Evolutionary conservation across 2,797 vertebrate species (phyloP), one percentile per base, ranked within the genome.

Genomic region (Eupleurogrammus muticus): DNA sequence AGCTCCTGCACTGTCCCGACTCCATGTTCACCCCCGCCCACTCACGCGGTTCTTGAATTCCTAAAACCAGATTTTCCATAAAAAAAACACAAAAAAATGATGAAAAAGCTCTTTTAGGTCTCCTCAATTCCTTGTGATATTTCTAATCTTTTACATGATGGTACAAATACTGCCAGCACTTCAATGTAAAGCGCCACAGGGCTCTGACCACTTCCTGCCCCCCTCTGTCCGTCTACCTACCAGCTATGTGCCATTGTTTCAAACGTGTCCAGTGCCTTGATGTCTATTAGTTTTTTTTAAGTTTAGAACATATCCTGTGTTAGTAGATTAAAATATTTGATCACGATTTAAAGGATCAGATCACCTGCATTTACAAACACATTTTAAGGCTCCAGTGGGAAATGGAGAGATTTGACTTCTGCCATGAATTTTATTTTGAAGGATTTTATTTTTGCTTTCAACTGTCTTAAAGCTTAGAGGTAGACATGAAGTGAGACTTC

Each of bases 211-310:
- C 78, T 64, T 21, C 10, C n/a, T 24, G 9, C 48, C 8, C 28
- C 51, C 59, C n/a, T 52, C 68, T 28, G 35, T 80, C 38, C 28
- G 70, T 84, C 69, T 16, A 48, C 61, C 75, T 53, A 61, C 82
- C 82, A 89, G 80, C 79, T 61, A 80, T 58, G 89, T 92, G 91
- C 88, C 90, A 90, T 83, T 53, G 78, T 92, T 83, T 85, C 56
- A 46, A 84, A 81, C 34, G 64, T 92, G 91, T 92, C 92, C 89
- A 93, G 94, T 95, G 94, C 94, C 94, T 95, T 95, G 92, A 79
- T 81, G 83, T 82, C 28, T 5, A 56, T 60, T 84, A 9, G 52
- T 54, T 73, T 65, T 61, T 72, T 82, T 73, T 61, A 24, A 24
- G 71, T 74, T 85, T 51, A 38, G 35, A 63, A 70, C 56, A 35